Evolutionary conservation across 1,140 invertebrate genomes (phyloP).

Genomic region (Pectinophora gossypiella): DNA sequence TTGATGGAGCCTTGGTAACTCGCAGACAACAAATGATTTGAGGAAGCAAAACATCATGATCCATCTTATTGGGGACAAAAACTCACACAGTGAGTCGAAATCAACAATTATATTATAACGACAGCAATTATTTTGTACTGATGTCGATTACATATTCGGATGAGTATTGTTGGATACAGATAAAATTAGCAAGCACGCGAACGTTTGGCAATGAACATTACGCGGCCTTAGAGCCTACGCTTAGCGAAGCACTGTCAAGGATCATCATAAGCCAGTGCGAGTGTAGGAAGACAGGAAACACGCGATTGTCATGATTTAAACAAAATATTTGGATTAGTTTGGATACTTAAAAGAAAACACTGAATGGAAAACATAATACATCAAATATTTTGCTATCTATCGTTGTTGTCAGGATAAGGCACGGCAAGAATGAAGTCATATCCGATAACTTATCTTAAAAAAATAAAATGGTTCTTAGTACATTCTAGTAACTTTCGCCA

Average conservation of each 20-base stretch:
- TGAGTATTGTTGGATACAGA: constrained; percentile 13
- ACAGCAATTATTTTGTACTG: constrained; percentile 17
- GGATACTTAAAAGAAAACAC: too few species aligned
- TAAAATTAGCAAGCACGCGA: constrained; percentile 26
- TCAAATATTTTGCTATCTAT: not conserved
- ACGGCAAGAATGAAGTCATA: not conserved
- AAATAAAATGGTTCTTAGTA: too few species aligned
- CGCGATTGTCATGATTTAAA: constrained; percentile 14
- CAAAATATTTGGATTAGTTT: too few species aligned
- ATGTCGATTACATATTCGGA: constrained; percentile 16
- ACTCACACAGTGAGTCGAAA: not conserved
- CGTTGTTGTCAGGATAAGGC: not conserved
- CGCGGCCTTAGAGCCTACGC: constrained; percentile 37
- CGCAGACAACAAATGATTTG: not conserved
- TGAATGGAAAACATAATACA: too few species aligned
- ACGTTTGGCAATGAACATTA: constrained; percentile 33
- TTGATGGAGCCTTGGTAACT: constrained; percentile 22
- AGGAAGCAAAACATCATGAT: not conserved
- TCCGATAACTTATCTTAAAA: not conserved
- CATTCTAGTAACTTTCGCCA: not conserved
- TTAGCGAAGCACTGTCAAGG: constrained; percentile 35
- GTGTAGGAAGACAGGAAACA: constrained; percentile 19
- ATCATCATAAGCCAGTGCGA: constrained; percentile 1
- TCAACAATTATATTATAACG: constrained; percentile 1
- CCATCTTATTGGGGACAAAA: not conserved